Evolutionary conservation across 2,113 vertebrate genomes (phyloP), one percentile per base, ranked within the genome.

Genomic region (Mystacornis crossleyi): DNA sequence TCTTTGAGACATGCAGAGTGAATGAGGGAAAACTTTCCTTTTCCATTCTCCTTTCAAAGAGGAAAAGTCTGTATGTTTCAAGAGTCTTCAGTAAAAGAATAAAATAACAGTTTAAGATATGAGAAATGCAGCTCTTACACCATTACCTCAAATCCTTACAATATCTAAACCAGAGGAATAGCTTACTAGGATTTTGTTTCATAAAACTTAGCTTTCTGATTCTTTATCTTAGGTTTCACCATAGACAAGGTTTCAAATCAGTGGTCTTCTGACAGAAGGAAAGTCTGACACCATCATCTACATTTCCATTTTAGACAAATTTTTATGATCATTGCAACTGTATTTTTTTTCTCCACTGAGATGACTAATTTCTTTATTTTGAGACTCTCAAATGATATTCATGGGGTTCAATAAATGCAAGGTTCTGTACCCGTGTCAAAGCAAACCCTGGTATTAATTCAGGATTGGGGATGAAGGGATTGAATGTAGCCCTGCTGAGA

Each of bases 341-440:
- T 18, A 5, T 1, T 5, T 81, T 69, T 89, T 54, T 65, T 51
- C 23, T 53, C 10, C 42, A 0, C 43, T 84, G 29, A 54, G 38
- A 58, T 51, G 3, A 65, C 4, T 69, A 73, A 67, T 65, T 77
- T 77, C 42, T 89, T 45, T 29, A 0, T 47, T 90, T 86, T 72
- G 34, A 73, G 8, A 45, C 8, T 33, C 23, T 75, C 42, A 50
- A 43, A 14, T 45, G 0, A 33, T 74, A 78, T 31, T 57, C 26
- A 33, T 21, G 21, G 29, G 4, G 4, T 65, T 78, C 23, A 73
- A 48, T 18, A 86, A 70, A 25, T 45, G 12, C 7, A 66, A 55
- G 10, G 4, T 79, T 47, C 11, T 48, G 6, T 23, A 57, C 13
- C 1, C 51, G 3, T 5, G 3, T 28, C 9, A 2, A 26, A 31